Evolutionary conservation across 2,797 vertebrate species (phyloP).

Genomic region (Darevskia nairensis): DNA sequence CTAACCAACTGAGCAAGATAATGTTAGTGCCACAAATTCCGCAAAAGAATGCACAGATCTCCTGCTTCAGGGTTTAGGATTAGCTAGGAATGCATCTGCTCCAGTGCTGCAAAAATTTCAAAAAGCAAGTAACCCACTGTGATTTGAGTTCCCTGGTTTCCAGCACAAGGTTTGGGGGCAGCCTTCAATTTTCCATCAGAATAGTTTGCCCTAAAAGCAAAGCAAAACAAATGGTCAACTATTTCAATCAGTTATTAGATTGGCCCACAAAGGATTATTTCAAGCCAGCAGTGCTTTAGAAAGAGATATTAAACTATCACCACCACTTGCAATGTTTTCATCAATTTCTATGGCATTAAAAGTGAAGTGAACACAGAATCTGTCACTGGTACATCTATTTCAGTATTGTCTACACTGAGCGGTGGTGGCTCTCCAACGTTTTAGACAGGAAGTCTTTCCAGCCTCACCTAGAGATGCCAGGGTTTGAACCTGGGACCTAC

Average conservation of each 20-base stretch:
- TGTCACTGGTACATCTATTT: too few species aligned
- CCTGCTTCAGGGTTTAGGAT: background rate
- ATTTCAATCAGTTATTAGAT: background rate
- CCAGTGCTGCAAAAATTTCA: background rate
- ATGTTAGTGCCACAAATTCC: background rate
- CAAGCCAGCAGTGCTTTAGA: background rate
- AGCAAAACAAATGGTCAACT: conserved; percentile 17
- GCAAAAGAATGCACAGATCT: background rate
- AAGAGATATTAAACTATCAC: background rate
- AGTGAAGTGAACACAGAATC: background rate
- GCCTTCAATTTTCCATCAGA: conserved; percentile 93
- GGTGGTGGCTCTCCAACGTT: too few species aligned
- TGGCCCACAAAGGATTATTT: background rate
- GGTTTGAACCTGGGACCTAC: too few species aligned
- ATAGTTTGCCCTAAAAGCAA: conserved; percentile 86
- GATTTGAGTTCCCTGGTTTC: conserved; percentile 97
- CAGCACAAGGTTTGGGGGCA: conserved; percentile 92
- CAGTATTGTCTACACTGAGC: too few species aligned
- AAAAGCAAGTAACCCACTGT: conserved; percentile 77
- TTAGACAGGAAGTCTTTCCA: too few species aligned
- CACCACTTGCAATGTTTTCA: background rate
- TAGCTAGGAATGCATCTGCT: background rate
- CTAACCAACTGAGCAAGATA: background rate
- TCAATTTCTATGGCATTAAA: background rate
- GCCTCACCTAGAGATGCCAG: too few species aligned